Conservation (phyloP, 1,140 invertebrate genomes). For the Polypedilum pembai region DNA sequence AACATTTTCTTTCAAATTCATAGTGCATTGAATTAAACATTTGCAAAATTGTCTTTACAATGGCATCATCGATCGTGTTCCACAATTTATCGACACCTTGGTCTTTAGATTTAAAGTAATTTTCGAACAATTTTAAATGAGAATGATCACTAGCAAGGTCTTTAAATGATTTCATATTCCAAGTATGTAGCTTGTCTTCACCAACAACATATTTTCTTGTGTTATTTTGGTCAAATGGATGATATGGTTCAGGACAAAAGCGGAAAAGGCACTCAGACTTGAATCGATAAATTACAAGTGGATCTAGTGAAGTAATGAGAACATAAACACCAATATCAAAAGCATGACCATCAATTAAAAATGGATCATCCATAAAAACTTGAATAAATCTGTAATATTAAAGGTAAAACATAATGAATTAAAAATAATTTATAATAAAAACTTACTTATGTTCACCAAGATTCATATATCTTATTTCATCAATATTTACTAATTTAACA, state of each 20-base stretch:
- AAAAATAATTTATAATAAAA: background rate
- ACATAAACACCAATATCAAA: slow-evolving; percentile 95
- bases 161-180: slow-evolving; percentile 78
- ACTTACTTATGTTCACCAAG: slow-evolving; percentile 43
- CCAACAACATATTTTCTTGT: slow-evolving; percentile 84
- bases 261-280: slow-evolving; percentile 78
- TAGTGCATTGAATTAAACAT: slow-evolving; percentile 38
- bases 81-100: slow-evolving; percentile 65
- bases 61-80: slow-evolving; percentile 66
- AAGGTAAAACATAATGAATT: background rate
- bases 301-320: slow-evolving; percentile 78
- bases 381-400: slow-evolving; percentile 64
- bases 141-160: slow-evolving; percentile 66
- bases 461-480: slow-evolving; percentile 60
- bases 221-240: slow-evolving; percentile 72
- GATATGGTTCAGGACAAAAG: slow-evolving; percentile 79
- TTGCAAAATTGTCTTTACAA: slow-evolving; percentile 60
- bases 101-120: slow-evolving; percentile 57
- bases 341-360: slow-evolving; percentile 72
- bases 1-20: background rate
- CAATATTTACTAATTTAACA: slow-evolving; percentile 64
- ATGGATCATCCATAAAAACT: slow-evolving; percentile 71
- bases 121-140: slow-evolving; percentile 78
- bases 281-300: slow-evolving; percentile 76
- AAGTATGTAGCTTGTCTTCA: slow-evolving; percentile 83